Evolutionary conservation across 2,888 invertebrate genomes (phyloP), one percentile per base, ranked within the genome.

Genomic region (Cinara cedri): DNA sequence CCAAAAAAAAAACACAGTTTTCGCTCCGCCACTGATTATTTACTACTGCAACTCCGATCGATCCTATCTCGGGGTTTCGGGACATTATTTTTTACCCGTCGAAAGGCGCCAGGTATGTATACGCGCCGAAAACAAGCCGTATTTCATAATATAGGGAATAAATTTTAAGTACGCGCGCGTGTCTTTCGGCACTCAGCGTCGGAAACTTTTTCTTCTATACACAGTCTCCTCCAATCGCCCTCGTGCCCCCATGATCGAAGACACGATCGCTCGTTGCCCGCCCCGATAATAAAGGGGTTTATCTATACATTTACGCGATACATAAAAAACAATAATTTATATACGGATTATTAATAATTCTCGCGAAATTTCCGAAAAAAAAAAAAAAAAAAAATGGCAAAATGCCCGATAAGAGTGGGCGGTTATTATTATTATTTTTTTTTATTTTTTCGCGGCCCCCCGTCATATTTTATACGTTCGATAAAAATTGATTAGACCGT

Each of bases 321-420:
- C 62, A 51, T 51, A 51, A 62, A 74, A 49, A 51, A 74, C 51
- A 42, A 49, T n/a, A n/a, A n/a, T n/a, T n/a, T n/a, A n/a, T n/a
- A n/a, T 34, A 6, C 34, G 34, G n/a, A 34, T 3, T 6, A 6
- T 34, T 4, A 6, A 62, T 51, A 63, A 74, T 51, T 62, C 21
- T 42, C 21, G 34, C 11, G 1, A 49, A 34, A 51, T 63, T 63
- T 49, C 21, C 62, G 26, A 16, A 34, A 74, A 74, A 74, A n/a
- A n/a, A n/a, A n/a, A 72, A 72, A 57, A 57, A 72, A 72, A 57
- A 44, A 57, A 57, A 68, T 16, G 44, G 44, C 55, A 71, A 55
- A 21, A 42, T 44, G 71, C 44, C 57, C 71, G 71, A 71, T 71
- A 57, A 55, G 54, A 42, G 16, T 55, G 21, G 1, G n/a, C 51